These are phyloP conservation scores for Riptortus pedestris DNA, from an alignment of 1,140 invertebrate species.

Conservation along the genomic window DNA sequence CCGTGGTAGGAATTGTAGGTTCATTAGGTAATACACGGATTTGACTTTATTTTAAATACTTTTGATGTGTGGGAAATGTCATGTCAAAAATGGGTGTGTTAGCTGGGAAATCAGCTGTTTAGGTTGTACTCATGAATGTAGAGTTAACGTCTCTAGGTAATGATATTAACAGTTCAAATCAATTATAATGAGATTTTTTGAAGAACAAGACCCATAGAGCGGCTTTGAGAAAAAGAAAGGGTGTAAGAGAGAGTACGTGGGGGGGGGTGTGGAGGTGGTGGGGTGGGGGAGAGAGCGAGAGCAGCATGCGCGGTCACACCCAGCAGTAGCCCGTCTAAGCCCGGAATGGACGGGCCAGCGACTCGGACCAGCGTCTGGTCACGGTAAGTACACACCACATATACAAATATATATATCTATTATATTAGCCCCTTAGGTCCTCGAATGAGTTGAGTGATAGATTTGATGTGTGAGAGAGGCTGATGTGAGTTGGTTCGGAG, in stretches of 20 bases:
- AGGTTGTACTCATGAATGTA: not conserved
- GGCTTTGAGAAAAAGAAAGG: not conserved
- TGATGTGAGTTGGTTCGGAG: no score
- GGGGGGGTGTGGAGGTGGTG: not conserved
- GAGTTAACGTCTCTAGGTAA: not conserved
- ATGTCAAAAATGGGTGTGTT: not conserved
- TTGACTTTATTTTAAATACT: no score
- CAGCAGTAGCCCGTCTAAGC: constrained; percentile 11
- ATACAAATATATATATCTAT: no score
- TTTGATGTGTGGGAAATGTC: no score
- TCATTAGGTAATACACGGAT: no score
- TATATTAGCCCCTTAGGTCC: no score
- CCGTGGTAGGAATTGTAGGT: no score
- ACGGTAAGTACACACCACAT: constrained; percentile 11
- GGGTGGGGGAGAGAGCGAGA: not conserved
- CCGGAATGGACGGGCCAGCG: constrained; percentile 9
- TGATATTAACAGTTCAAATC: not conserved
- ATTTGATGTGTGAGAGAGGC: no score
- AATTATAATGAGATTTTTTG: not conserved
- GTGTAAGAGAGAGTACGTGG: not conserved
- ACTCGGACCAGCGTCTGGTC: not conserved
- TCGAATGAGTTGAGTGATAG: no score
- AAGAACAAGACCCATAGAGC: not conserved
- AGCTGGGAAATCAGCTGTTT: not conserved
- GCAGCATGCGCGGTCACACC: constrained; percentile 9